Conservation (phyloP, 2,797 vertebrate species). For the Danionella dracula region DNA sequence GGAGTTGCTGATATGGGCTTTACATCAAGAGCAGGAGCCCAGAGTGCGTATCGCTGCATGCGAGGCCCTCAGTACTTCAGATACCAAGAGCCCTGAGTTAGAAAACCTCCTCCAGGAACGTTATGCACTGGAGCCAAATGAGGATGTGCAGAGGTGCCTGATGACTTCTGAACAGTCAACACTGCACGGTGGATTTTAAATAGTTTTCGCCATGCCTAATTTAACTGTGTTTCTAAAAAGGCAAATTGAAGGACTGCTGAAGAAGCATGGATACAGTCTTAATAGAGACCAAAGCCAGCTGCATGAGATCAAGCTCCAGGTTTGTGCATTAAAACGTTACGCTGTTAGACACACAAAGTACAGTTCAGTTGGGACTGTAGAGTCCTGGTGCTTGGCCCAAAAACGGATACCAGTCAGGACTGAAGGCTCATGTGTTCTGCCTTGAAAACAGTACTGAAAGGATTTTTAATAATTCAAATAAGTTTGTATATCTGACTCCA, state of each 20-base stretch:
- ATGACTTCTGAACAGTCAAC: not conserved
- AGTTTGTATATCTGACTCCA: no score
- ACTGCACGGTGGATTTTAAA: not conserved
- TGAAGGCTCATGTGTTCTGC: no score
- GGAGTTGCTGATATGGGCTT: slow-evolving; percentile 62
- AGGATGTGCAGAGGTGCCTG: slow-evolving; percentile 58
- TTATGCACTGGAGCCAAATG: slow-evolving; percentile 61
- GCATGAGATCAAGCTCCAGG: slow-evolving; percentile 61
- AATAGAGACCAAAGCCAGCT: slow-evolving; percentile 54
- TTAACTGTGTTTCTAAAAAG: slow-evolving; percentile 40
- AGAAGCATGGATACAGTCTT: slow-evolving; percentile 51
- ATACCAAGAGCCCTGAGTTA: slow-evolving; percentile 53
- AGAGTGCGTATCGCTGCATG: slow-evolving; percentile 65
- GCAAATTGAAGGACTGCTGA: slow-evolving; percentile 58
- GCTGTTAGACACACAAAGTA: not conserved
- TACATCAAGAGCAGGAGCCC: slow-evolving; percentile 64
- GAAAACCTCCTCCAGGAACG: slow-evolving; percentile 59
- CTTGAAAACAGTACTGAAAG: no score
- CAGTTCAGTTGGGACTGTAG: no score
- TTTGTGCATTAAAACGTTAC: slow-evolving; percentile 32
- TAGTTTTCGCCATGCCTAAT: no score
- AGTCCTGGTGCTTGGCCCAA: no score
- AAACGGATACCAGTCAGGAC: no score
- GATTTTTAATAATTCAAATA: no score
- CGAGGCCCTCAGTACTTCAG: slow-evolving; percentile 55